Evolutionary conservation across 2,888 invertebrate species (phyloP).

Genomic region (Morpho helenor): DNA sequence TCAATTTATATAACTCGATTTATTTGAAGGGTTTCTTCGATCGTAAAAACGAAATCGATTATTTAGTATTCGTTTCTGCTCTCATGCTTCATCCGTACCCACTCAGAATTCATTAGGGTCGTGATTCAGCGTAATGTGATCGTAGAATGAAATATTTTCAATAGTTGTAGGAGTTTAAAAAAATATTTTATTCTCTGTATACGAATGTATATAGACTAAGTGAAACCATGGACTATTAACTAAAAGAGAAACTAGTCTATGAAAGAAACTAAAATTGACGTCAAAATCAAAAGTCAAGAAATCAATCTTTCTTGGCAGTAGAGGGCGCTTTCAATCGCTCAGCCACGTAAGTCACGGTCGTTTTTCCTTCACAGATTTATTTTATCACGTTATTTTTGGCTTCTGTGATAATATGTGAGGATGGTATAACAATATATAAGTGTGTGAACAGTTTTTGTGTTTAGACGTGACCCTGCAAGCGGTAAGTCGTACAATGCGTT

Average conservation of each 20-base stretch:
- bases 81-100: no score
- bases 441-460: conserved; percentile 52
- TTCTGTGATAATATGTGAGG: conserved; percentile 61
- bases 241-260: neutral
- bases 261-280: conserved; percentile 36
- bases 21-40: no score
- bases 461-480: conserved; percentile 42
- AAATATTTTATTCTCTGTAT: no score
- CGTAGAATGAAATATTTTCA: no score
- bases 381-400: conserved; percentile 58
- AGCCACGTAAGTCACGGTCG: conserved; percentile 78
- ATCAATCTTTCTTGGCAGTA: conserved; percentile 49
- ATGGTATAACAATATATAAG: conserved; percentile 56
- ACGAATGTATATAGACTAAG: no score
- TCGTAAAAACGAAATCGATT: no score
- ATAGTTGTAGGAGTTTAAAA: no score
- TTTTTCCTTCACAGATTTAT: conserved; percentile 64
- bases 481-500: conserved; percentile 52
- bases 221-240: no score
- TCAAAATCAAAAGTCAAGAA: conserved; percentile 57
- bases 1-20: no score
- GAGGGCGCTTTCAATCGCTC: conserved; percentile 73
- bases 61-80: no score
- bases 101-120: no score
- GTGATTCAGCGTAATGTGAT: no score